Conservation (phyloP, 2,888 invertebrate genomes). For the Syrphus vitripennis region DNA sequence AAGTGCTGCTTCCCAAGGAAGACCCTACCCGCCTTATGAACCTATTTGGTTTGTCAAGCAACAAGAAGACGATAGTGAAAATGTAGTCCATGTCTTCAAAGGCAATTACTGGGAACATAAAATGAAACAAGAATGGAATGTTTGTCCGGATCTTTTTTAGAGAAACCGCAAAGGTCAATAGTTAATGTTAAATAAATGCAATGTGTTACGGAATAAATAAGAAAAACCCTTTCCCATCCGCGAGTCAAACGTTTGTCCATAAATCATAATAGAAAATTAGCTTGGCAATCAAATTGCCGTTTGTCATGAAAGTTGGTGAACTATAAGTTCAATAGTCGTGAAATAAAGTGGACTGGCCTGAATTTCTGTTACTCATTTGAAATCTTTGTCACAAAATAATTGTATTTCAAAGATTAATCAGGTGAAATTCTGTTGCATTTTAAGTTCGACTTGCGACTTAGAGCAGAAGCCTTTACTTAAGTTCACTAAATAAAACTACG, state of each 20-base stretch:
- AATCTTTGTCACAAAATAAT: not conserved
- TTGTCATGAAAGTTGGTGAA: not conserved
- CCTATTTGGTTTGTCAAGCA: constrained; percentile 96
- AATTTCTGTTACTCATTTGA: not conserved
- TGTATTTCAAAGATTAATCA: not conserved
- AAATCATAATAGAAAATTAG: not conserved
- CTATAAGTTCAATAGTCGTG: constrained; percentile 6
- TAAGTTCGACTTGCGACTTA: not conserved
- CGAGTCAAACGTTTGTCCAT: constrained; percentile 13
- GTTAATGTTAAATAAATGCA: constrained; percentile 29
- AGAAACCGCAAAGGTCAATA: constrained; percentile 17
- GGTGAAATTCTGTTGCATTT: not conserved
- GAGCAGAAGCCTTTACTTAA: constrained; percentile 18
- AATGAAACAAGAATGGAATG: constrained; percentile 91
- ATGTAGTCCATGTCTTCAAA: constrained; percentile 90
- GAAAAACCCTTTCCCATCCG: not conserved
- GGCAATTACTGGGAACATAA: constrained; percentile 97
- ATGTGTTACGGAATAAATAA: constrained; percentile 26
- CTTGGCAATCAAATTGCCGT: constrained; percentile 12
- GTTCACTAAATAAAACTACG: constrained; percentile 30
- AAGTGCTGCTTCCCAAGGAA: constrained; percentile 84
- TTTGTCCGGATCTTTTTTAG: constrained; percentile 91
- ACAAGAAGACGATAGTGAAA: constrained; percentile 86
- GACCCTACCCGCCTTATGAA: constrained; percentile 88
- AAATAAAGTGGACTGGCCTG: not conserved